Evolutionary conservation across 2,113 vertebrate species (phyloP).

Genomic region (Microtus pennsylvanicus): DNA sequence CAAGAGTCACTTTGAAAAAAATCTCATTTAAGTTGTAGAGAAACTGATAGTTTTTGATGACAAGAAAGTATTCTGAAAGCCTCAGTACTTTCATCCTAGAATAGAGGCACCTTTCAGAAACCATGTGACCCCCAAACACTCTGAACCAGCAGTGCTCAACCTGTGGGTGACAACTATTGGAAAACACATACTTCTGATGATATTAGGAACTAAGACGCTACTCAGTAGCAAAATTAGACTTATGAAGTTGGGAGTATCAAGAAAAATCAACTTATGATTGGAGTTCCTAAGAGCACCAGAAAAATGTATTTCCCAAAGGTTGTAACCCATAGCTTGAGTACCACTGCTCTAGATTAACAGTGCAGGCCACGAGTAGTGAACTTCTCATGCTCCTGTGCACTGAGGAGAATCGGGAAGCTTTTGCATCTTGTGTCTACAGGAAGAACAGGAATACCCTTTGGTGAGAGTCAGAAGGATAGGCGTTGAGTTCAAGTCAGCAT

Average conservation of each 20-base stretch:
- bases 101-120: not conserved
- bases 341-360: not conserved
- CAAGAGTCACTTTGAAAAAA: not conserved
- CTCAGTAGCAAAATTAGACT: not conserved
- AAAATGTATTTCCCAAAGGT: not conserved
- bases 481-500: not conserved
- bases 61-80: not conserved
- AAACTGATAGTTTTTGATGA: not conserved
- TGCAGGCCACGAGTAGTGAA: not conserved
- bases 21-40: not conserved
- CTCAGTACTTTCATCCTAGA: not conserved
- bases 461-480: not conserved
- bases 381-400: not conserved
- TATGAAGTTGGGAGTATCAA: not conserved
- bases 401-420: rapidly evolving
- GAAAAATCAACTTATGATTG: not conserved
- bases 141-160: not conserved
- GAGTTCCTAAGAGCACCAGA: not conserved
- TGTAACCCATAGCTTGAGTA: not conserved
- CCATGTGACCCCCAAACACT: not conserved
- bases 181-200: not conserved
- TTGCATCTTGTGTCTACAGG: not conserved
- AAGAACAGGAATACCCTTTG: not conserved
- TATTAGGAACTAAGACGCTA: not conserved
- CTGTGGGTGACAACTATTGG: not conserved